phyloP scores from a whole-genome alignment of 2,113 vertebrate genomes.

The Haliaeetus leucogaster region DNA sequence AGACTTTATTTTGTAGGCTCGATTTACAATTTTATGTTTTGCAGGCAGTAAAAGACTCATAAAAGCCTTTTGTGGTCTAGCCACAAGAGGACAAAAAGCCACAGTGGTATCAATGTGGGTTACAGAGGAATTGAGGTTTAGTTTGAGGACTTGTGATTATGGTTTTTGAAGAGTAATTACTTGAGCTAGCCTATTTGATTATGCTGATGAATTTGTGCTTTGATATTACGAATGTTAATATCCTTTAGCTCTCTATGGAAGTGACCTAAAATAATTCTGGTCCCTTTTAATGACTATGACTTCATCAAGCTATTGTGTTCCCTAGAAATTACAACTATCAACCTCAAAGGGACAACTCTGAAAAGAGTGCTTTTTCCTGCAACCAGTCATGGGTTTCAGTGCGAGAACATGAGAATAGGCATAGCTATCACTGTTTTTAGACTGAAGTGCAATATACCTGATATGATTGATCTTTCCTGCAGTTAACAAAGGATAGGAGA shows the following conservation, averaged over 20 bases:
- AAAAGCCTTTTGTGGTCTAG: background rate
- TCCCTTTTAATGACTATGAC: background rate
- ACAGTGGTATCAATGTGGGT: background rate
- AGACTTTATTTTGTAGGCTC: background rate
- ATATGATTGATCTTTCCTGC: background rate
- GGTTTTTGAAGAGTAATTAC: constrained; percentile 34
- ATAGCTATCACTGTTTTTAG: background rate
- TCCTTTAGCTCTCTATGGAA: background rate
- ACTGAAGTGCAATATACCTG: background rate
- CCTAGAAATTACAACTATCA: background rate
- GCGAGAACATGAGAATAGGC: background rate
- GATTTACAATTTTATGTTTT: background rate
- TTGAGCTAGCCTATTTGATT: constrained; percentile 20
- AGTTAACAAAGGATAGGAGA: background rate
- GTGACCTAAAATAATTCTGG: constrained; percentile 26
- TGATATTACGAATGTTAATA: constrained; percentile 9
- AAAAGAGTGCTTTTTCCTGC: background rate
- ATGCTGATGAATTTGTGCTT: constrained; percentile 38
- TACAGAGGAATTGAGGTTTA: background rate
- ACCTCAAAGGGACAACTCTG: background rate
- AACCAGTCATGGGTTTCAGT: background rate
- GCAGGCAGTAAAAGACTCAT: background rate
- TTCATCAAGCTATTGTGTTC: background rate
- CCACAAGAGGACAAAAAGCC: background rate
- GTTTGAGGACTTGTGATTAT: background rate